These are phyloP conservation scores for Miltochrista miniata DNA, from an alignment of 2,888 invertebrate genomes.

Conservation along the genomic window DNA sequence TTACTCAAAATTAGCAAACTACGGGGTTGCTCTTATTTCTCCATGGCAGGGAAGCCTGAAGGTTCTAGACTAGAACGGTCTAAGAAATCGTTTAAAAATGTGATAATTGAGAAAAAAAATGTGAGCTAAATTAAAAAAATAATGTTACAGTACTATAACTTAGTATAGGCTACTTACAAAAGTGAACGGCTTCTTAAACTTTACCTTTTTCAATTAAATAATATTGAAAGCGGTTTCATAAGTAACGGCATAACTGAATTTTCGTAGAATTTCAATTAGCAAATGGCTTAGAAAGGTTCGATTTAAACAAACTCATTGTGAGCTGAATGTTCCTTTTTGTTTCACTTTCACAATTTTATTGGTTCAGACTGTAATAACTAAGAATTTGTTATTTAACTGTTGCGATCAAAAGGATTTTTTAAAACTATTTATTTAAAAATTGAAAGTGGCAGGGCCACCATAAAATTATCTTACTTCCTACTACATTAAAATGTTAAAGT, in stretches of 20 bases:
- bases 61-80: no score
- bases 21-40: no score
- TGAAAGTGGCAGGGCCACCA: not conserved
- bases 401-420: not conserved
- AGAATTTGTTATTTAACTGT: slow-evolving; percentile 14
- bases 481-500: no score
- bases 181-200: not conserved
- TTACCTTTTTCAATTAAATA: slow-evolving; percentile 9
- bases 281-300: slow-evolving; percentile 44
- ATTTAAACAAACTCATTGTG: slow-evolving; percentile 42
- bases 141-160: not conserved
- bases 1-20: no score
- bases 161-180: not conserved
- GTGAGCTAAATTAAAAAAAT: not conserved
- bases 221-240: slow-evolving; percentile 15
- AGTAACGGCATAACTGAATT: slow-evolving; percentile 15
- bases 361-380: slow-evolving; percentile 21
- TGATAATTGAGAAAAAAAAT: no score
- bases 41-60: no score
- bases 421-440: not conserved
- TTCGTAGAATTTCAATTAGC: slow-evolving; percentile 47
- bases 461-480: no score
- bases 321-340: slow-evolving; percentile 31
- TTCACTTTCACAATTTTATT: slow-evolving; percentile 38
- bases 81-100: no score